phyloP scores from a whole-genome alignment of 1,140 invertebrate genomes.

The Copidosoma floridanum region DNA sequence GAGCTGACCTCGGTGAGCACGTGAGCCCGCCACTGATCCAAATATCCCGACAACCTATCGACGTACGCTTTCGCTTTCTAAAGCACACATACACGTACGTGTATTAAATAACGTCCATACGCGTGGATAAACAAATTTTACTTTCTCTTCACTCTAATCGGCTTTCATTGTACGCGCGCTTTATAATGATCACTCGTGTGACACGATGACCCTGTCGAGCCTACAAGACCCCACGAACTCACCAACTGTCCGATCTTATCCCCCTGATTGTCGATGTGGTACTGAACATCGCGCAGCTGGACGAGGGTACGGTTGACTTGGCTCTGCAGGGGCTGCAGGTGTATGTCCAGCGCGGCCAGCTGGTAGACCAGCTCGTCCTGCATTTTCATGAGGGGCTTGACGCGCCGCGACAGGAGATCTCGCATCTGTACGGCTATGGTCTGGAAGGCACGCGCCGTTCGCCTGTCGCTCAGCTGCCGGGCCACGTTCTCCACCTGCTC shows the following conservation, averaged over 20 bases:
- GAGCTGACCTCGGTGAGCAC: slow-evolving; percentile 63
- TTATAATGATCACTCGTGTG: no score
- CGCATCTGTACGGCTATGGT: slow-evolving; percentile 64
- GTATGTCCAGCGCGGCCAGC: slow-evolving; percentile 70
- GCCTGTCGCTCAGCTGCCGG: slow-evolving; percentile 67
- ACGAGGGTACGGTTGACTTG: slow-evolving; percentile 71
- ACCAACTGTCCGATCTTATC: slow-evolving; percentile 68
- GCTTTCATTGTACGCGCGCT: no score
- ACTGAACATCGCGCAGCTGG: slow-evolving; percentile 72
- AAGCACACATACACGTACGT: no score
- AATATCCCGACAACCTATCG: slow-evolving; percentile 62
- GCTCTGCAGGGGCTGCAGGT: slow-evolving; percentile 65
- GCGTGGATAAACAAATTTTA: no score
- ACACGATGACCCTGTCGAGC: no score
- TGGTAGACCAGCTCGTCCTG: slow-evolving; percentile 72
- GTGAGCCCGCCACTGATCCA: slow-evolving; percentile 66
- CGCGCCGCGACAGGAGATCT: slow-evolving; percentile 61
- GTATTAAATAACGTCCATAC: no score
- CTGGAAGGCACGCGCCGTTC: slow-evolving; percentile 66
- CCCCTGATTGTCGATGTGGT: slow-evolving; percentile 71
- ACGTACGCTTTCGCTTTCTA: slow-evolving; percentile 64
- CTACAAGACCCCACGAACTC: no score
- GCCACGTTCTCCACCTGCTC: slow-evolving; percentile 74
- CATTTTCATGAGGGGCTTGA: slow-evolving; percentile 68
- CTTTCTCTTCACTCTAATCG: no score